A percentile compares a stretch with the other conserved stretches of the same genome.
phyloP scores from a whole-genome alignment of 1,140 invertebrate genomes.

The Cotesia glomerata region DNA sequence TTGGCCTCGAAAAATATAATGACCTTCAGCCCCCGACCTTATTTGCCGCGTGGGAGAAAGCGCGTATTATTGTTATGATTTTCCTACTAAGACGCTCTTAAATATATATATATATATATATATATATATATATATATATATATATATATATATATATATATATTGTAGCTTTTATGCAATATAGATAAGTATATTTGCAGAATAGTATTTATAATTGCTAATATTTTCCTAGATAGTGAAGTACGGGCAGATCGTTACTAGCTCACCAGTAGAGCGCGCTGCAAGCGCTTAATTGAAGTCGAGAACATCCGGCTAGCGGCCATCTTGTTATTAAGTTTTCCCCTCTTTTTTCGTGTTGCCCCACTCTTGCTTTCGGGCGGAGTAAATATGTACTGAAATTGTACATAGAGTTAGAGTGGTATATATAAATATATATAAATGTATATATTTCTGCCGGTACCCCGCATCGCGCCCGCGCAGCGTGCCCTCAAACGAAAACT shows the following conservation, averaged over 20 bases:
- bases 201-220: not conserved
- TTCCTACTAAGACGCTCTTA: not conserved
- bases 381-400: no score
- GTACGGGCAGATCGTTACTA: constrained; percentile 22
- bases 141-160: no score
- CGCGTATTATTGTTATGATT: constrained; percentile 22
- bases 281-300: constrained; percentile 28
- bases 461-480: not conserved
- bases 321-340: constrained; percentile 44
- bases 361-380: not conserved
- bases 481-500: constrained; percentile 25
- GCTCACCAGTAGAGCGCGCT: constrained; percentile 2
- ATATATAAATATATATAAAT: no score
- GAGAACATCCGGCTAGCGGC: constrained; percentile 42
- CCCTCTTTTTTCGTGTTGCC: not conserved
- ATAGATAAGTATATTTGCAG: no score
- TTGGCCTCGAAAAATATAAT: not conserved
- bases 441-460: not conserved
- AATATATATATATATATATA: not conserved
- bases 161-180: not conserved
- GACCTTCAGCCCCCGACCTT: constrained; percentile 31
- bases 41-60: constrained; percentile 29
- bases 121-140: not conserved
- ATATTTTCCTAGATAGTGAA: not conserved
- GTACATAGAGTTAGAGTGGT: not conserved